A percentile compares a stretch with the other conserved stretches of the same genome.
These are phyloP conservation scores for Ahaetulla prasina DNA, from an alignment of 2,113 vertebrate species.

Conservation along the genomic window DNA sequence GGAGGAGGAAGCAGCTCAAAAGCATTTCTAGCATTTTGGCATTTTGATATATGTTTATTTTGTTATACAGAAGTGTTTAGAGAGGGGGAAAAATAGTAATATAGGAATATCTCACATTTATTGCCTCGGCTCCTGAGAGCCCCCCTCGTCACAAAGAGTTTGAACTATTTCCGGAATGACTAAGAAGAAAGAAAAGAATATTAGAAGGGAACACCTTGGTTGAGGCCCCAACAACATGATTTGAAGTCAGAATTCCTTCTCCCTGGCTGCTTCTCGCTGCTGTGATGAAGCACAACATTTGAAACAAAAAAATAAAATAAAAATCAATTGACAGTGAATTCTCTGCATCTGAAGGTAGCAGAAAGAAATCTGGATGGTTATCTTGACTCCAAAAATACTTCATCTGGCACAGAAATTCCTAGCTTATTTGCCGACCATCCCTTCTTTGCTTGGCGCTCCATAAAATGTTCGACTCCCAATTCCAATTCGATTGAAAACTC, in stretches of 20 bases:
- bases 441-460: neutral
- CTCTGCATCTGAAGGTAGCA: neutral
- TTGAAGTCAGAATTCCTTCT: slow-evolving; percentile 4
- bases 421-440: neutral
- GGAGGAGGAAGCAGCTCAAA: neutral
- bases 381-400: too few species aligned
- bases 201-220: neutral
- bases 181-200: neutral
- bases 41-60: neutral
- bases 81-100: neutral
- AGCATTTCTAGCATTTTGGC: neutral
- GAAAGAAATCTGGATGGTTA: too few species aligned
- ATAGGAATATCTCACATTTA: neutral
- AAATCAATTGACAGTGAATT: neutral
- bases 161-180: neutral
- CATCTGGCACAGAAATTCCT: too few species aligned
- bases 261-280: fast-evolving
- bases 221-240: neutral
- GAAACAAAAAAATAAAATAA: neutral
- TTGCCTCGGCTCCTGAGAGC: neutral
- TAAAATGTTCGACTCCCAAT: neutral
- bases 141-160: neutral
- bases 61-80: neutral
- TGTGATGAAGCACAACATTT: slow-evolving; percentile 13
- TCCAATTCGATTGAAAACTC: neutral